These are phyloP conservation scores for Oncorhynchus clarkii DNA, from an alignment of 2,113 vertebrate genomes.

Conservation along the genomic window DNA sequence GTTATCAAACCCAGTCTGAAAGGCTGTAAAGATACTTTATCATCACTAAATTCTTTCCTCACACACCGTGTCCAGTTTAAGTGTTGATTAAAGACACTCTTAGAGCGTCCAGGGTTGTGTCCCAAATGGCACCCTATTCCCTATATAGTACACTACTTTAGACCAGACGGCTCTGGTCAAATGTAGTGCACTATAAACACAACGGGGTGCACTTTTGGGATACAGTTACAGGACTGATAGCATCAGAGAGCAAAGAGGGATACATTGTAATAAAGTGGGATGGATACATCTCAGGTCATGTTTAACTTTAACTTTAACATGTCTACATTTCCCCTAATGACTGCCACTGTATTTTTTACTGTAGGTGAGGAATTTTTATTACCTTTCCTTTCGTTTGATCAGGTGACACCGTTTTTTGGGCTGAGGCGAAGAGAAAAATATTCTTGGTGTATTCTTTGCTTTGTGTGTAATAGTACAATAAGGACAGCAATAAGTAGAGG, in stretches of 20 bases:
- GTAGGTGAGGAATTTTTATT: conserved; percentile 57
- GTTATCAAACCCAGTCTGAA: conserved; percentile 4
- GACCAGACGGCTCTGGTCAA: too few relatives aligned
- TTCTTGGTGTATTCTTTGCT: not conserved
- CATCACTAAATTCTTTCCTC: not conserved
- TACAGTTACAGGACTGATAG: not conserved
- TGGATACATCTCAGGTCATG: conserved; percentile 20
- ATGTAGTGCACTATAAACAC: too few relatives aligned
- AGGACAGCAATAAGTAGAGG: not conserved
- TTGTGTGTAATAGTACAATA: not conserved
- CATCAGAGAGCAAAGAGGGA: conserved; percentile 26
- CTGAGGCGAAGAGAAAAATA: not conserved
- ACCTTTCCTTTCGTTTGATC: conserved; percentile 52
- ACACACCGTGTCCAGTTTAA: conserved; percentile 7
- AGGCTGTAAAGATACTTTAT: not conserved
- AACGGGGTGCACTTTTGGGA: too few relatives aligned
- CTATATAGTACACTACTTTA: too few relatives aligned
- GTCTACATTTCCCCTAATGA: conserved; percentile 52
- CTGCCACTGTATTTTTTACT: conserved; percentile 42
- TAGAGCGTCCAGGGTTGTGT: not conserved
- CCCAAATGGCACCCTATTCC: too few relatives aligned
- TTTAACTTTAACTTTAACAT: conserved; percentile 19
- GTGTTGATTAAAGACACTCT: conserved; percentile 26
- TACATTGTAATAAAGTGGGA: conserved; percentile 10
- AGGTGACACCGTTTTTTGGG: conserved; percentile 31